Evolutionary conservation across 2,888 invertebrate species (phyloP).

Genomic region (Zonitis immaculata): DNA sequence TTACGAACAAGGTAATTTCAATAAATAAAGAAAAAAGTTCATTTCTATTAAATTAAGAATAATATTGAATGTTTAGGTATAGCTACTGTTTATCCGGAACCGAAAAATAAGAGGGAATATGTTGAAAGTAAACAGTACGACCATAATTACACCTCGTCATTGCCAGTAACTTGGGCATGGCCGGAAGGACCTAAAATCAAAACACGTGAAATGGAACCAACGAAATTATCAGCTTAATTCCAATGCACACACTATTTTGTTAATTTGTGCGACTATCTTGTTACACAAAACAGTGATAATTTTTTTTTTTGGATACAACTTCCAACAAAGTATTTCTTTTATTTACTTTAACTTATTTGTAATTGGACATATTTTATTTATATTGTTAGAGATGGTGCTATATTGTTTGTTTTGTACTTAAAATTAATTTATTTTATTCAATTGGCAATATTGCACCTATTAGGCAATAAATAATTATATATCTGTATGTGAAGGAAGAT

Average conservation of each 20-base stretch:
- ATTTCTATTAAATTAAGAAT: too few relatives aligned
- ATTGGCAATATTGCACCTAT: too few relatives aligned
- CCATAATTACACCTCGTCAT: slow-evolving; percentile 70
- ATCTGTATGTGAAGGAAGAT: too few relatives aligned
- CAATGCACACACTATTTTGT: too few relatives aligned
- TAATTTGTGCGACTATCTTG: not conserved
- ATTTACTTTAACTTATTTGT: slow-evolving; percentile 4
- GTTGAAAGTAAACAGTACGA: slow-evolving; percentile 73
- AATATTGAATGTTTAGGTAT: too few relatives aligned
- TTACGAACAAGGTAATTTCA: slow-evolving; percentile 68
- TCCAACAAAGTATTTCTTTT: too few relatives aligned
- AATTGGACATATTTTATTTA: too few relatives aligned
- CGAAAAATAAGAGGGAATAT: slow-evolving; percentile 65
- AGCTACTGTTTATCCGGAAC: slow-evolving; percentile 75
- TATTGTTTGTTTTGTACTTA: too few relatives aligned
- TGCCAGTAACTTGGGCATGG: slow-evolving; percentile 68
- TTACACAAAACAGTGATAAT: slow-evolving; percentile 8
- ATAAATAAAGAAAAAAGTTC: too few relatives aligned
- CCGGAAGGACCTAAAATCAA: slow-evolving; percentile 41
- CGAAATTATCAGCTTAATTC: slow-evolving; percentile 37
- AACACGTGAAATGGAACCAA: slow-evolving; percentile 40
- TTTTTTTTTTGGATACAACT: not conserved
- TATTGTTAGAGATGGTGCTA: too few relatives aligned
- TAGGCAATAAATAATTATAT: too few relatives aligned
- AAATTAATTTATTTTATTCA: too few relatives aligned